Conservation (phyloP, 2,797 vertebrate genomes). For the Acropternis orthonyx region DNA sequence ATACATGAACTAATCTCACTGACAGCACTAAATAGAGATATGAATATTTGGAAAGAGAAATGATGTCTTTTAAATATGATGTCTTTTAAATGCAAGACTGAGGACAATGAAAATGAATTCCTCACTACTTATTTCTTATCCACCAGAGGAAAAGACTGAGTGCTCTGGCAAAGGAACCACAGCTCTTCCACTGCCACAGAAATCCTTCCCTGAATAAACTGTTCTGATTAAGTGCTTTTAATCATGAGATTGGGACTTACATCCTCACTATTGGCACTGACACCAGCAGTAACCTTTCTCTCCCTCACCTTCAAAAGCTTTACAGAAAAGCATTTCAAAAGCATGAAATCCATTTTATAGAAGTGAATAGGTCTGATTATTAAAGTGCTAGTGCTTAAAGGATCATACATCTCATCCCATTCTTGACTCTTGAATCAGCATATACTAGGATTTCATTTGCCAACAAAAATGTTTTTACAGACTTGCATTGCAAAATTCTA, state of each 20-base stretch:
- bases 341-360: constrained; percentile 20
- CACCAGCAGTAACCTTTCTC: background rate
- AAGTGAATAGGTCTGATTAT: constrained; percentile 22
- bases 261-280: background rate
- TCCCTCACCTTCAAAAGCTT: background rate
- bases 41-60: background rate
- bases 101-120: background rate
- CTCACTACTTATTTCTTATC: background rate
- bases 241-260: background rate
- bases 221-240: background rate
- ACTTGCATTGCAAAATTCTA: background rate
- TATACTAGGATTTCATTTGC: background rate
- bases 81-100: background rate
- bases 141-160: background rate
- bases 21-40: background rate
- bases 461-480: constrained; percentile 23
- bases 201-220: background rate
- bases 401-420: constrained; percentile 11
- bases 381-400: constrained; percentile 27
- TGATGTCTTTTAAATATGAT: background rate
- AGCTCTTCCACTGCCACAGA: background rate
- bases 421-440: constrained; percentile 22
- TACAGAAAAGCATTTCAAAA: constrained; percentile 19
- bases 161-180: background rate
- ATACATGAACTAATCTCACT: background rate